phyloP scores from a whole-genome alignment of 1,140 invertebrate species.

The Daktulosphaira vitifoliae region DNA sequence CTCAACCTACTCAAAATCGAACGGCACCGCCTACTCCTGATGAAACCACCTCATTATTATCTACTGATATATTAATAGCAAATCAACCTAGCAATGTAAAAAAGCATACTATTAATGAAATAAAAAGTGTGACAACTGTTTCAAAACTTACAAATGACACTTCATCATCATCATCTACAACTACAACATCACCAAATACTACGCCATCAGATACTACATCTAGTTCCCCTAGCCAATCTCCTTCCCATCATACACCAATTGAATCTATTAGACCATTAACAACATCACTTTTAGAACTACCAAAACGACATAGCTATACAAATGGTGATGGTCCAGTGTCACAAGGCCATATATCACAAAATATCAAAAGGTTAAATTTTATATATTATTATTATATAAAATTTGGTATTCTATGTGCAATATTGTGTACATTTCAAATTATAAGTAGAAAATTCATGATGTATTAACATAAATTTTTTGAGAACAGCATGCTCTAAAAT shows the following conservation, averaged over 20 bases:
- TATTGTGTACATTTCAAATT: too few relatives aligned
- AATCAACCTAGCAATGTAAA: neutral
- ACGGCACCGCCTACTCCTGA: slow-evolving; percentile 55
- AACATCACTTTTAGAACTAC: neutral
- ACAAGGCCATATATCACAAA: slow-evolving; percentile 1
- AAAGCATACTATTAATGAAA: neutral
- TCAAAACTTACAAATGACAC: slow-evolving; percentile 38
- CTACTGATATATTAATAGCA: slow-evolving; percentile 34
- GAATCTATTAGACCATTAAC: slow-evolving; percentile 1
- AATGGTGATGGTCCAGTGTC: slow-evolving; percentile 20
- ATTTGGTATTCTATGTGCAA: too few relatives aligned
- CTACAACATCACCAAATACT: slow-evolving; percentile 53
- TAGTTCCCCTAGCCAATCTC: slow-evolving; percentile 28
- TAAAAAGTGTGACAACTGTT: slow-evolving; percentile 3
- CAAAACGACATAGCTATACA: slow-evolving; percentile 38
- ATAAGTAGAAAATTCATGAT: too few relatives aligned
- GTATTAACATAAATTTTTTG: too few relatives aligned
- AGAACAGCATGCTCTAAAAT: too few relatives aligned
- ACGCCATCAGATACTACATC: slow-evolving; percentile 44
- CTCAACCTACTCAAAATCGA: slow-evolving; percentile 53
- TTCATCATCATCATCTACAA: slow-evolving; percentile 45
- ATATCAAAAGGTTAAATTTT: slow-evolving; percentile 1
- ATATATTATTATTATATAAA: neutral
- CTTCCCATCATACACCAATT: neutral
- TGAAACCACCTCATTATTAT: slow-evolving; percentile 45